These are phyloP conservation scores for Polydesmus complanatus DNA, from an alignment of 2,888 invertebrate species.

Conservation along the genomic window DNA sequence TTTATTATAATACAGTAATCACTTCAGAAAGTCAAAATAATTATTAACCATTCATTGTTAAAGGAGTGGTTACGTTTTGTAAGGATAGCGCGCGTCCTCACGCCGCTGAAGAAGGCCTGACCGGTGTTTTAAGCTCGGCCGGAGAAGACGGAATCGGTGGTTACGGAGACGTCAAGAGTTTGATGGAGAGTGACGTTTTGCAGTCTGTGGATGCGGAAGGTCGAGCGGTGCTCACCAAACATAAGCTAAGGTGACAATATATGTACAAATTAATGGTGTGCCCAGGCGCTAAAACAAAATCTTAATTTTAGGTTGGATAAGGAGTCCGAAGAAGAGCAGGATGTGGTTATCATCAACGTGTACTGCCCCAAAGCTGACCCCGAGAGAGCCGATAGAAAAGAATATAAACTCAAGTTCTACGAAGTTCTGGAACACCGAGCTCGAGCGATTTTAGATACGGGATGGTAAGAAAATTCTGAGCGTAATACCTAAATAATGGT, in stretches of 20 bases:
- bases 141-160: conserved; percentile 25
- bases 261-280: background rate
- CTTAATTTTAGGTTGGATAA: background rate
- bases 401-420: conserved; percentile 36
- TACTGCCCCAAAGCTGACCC: conserved; percentile 39
- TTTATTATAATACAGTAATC: background rate
- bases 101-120: conserved; percentile 36
- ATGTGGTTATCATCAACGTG: conserved; percentile 35
- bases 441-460: conserved; percentile 30
- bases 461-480: conserved; percentile 27
- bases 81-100: conserved; percentile 29
- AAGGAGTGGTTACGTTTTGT: conserved; percentile 38
- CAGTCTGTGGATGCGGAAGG: conserved; percentile 37
- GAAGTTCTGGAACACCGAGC: conserved; percentile 33
- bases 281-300: background rate
- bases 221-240: conserved; percentile 35
- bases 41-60: background rate
- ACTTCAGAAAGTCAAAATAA: background rate
- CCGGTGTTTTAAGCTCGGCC: conserved; percentile 23
- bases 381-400: conserved; percentile 32
- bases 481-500: background rate
- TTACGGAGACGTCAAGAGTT: conserved; percentile 26
- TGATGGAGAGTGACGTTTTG: conserved; percentile 31
- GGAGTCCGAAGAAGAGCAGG: conserved; percentile 2
- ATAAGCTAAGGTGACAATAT: conserved; percentile 28